Conservation (phyloP, 2,113 vertebrate genomes). For the Argyrosomus japonicus region DNA sequence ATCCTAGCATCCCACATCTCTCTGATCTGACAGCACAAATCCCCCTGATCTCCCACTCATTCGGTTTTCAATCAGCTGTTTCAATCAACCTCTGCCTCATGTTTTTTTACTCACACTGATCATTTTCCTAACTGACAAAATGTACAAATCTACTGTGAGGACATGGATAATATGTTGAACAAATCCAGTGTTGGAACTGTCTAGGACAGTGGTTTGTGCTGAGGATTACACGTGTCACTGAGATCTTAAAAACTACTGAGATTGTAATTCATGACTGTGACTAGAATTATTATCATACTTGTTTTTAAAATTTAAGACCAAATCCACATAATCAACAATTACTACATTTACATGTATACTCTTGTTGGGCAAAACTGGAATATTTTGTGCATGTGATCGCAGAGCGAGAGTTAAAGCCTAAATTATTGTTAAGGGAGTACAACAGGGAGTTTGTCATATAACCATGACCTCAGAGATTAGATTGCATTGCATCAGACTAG, state of each 20-base stretch:
- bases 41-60: slow-evolving; percentile 9
- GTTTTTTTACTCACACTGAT: background rate
- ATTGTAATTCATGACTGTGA: background rate
- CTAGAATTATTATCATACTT: background rate
- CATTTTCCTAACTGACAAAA: background rate
- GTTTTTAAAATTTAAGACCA: background rate
- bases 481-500: background rate
- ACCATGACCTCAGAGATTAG: background rate
- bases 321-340: background rate
- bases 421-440: background rate
- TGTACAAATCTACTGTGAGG: too few relatives aligned
- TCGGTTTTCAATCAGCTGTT: background rate
- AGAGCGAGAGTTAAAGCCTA: background rate
- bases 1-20: slow-evolving; percentile 11
- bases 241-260: too few relatives aligned
- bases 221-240: background rate
- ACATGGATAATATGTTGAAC: background rate
- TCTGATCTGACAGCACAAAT: background rate
- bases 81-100: background rate
- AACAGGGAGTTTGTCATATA: too few relatives aligned
- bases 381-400: too few relatives aligned
- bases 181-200: background rate
- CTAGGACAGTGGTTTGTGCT: background rate
- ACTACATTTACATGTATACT: too few relatives aligned
- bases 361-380: too few relatives aligned